Conservation (phyloP, 2,888 invertebrate species). For the Nephrotoma flavescens region DNA sequence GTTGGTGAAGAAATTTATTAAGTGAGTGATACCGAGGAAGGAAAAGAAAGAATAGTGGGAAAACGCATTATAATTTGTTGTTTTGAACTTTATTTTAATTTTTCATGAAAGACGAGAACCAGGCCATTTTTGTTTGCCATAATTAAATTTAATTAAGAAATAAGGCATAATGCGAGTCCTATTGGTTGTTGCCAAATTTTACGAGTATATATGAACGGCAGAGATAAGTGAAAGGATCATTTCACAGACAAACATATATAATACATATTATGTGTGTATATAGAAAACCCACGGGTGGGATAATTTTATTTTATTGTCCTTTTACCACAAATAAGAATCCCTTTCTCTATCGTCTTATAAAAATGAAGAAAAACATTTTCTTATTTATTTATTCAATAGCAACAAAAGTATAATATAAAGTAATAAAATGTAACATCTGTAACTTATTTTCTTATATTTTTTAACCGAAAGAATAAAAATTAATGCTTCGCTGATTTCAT, state of each 20-base stretch:
- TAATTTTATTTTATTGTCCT: neutral
- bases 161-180: neutral
- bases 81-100: no score
- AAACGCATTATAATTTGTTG: no score
- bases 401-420: neutral
- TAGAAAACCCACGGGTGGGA: neutral
- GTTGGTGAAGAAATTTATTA: no score
- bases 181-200: neutral
- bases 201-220: neutral
- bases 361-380: neutral
- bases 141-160: neutral
- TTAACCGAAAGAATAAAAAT: neutral
- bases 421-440: neutral
- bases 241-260: neutral
- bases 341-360: neutral
- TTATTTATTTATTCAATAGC: neutral
- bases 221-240: neutral
- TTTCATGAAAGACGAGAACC: no score
- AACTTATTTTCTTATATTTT: neutral
- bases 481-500: neutral
- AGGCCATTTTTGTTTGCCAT: neutral
- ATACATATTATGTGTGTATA: neutral
- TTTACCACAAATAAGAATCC: neutral
- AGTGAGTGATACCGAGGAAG: no score
- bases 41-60: no score